Evolutionary conservation across 30 jellyfish, hydroid and myxozoan genomes (phyloP), one percentile per base, ranked within the genome.

Genomic region (Catostylus mosaicus): DNA sequence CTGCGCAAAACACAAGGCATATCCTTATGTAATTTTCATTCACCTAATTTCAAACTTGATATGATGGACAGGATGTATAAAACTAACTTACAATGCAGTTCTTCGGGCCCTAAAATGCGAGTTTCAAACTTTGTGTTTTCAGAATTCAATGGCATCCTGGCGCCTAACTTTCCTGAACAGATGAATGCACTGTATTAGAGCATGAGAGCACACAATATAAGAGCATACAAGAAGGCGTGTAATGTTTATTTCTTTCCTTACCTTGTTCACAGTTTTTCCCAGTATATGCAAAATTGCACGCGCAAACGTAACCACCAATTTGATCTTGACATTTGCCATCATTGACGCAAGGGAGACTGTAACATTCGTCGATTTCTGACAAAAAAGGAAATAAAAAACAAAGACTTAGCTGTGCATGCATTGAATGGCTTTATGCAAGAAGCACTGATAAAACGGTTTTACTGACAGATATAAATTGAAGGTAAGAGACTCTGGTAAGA

Each of bases 271-370:
- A 61, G 24, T 20, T 9, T 8, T 23, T 9, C 22, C 73, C 73
- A 61, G 73, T 61, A 38, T 26, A 61, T 3, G 22, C 73, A 23
- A 6, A 8, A 3, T 8, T 32, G n/a, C 73, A 61, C 4, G 12
- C 2, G 24, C 73, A 61, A 4, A 23, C 24, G 40, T 26, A 61
- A 20, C 20, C 40, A 6, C 32, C 47, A 26, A 26, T 10, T 61
- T 32, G 47, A 61, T 61, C 47, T 20, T 8, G 37, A 29, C 73
- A 61, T 61, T 29, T 23, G 20, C 73, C 73, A 61, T 38, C 73
- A 61, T 61, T 20, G 43, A 61, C 6, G 40, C 73, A 61, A 16
- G 73, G 73, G 0, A 26, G 47, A 29, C 73, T 61, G 40, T 61
- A 35, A 61, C 73, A 61, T 61, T 61, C 47, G 22, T 61, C 40